Base-by-base conservation (phyloP, 2,113 vertebrate genomes). In the Elaphurus davidianus region DNA sequence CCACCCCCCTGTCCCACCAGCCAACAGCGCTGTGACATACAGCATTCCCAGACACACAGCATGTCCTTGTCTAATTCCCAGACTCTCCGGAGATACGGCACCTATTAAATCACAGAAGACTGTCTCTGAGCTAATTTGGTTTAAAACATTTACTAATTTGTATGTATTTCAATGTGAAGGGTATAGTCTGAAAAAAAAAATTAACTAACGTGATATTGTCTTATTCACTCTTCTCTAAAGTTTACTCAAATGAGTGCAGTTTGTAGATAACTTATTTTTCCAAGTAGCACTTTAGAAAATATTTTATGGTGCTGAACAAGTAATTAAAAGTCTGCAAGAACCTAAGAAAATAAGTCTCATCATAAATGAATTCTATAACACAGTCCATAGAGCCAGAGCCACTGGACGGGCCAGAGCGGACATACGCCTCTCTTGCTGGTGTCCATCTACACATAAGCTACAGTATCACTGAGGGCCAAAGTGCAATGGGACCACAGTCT, bases 281-380 rank as follows among this genome's bases (percentile, higher is more conserved):
- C 16, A 12, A 95, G 74, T 94, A 76, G 86, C 57, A 28, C 76
- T 98, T 97, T 74, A 98, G 45, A 93, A 92, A 97, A 2, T 91
- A 96, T 92, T 98, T 98, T 91, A 97, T 47, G 95, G 87, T 50
- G 85, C 87, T 90, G 36, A 54, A 93, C 33, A 98, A 98, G 83
- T 64, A 55, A 88, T 40, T 95, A 96, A 86, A 87, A 98, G 92
- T 45, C 90, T 97, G 76, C 90, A 74, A 97, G 93, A 98, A 98
- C 40, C 86, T 78, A 79, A 76, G 36, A 88, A 97, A 98, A 96
- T 40, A 91, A 67, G 78, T n/a, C 84, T 89, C 64, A 93, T 90
- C 86, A 60, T 93, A 36, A 92, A 33, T 7, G 83, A 76, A 64
- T 74, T 59, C 33, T 45, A 50, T 71, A 47, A 96, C 57, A 67